These are phyloP conservation scores for Caenorhabditis uteleia DNA, from an alignment of 2,888 invertebrate genomes.

Conservation along the genomic window DNA sequence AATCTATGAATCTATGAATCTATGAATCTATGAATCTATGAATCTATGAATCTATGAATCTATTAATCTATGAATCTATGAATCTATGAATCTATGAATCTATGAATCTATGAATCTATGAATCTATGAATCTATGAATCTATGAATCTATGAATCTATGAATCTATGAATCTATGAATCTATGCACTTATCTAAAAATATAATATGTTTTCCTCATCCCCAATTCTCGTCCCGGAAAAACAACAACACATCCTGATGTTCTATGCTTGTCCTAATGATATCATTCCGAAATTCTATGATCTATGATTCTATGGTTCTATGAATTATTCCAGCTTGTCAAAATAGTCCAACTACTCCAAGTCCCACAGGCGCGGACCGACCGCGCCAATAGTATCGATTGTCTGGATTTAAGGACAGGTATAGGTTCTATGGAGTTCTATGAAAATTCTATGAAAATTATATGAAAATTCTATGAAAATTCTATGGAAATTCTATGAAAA, in stretches of 20 bases:
- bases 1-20: too few species aligned
- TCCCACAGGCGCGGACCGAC: slow-evolving; percentile 27
- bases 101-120: too few species aligned
- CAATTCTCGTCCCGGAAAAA: not conserved
- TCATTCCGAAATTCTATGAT: slow-evolving; percentile 1
- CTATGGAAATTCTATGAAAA: not conserved
- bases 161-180: too few species aligned
- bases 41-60: too few species aligned
- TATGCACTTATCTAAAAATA: too few species aligned
- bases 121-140: too few species aligned
- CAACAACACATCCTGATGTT: slow-evolving; percentile 6
- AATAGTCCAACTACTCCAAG: slow-evolving; percentile 27
- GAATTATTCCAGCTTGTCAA: not conserved
- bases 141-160: too few species aligned
- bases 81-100: too few species aligned
- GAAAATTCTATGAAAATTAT: not conserved
- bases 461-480: not conserved
- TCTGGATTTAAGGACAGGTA: slow-evolving; percentile 11
- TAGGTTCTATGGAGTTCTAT: too few species aligned
- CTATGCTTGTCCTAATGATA: slow-evolving; percentile 4
- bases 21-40: too few species aligned
- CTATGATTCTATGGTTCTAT: too few species aligned
- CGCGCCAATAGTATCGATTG: slow-evolving; percentile 34
- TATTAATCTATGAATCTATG: too few species aligned
- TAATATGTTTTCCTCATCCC: not conserved